phyloP scores from a whole-genome alignment of 64 coral and sea anemone species.

The Pachyseris speciosa region DNA sequence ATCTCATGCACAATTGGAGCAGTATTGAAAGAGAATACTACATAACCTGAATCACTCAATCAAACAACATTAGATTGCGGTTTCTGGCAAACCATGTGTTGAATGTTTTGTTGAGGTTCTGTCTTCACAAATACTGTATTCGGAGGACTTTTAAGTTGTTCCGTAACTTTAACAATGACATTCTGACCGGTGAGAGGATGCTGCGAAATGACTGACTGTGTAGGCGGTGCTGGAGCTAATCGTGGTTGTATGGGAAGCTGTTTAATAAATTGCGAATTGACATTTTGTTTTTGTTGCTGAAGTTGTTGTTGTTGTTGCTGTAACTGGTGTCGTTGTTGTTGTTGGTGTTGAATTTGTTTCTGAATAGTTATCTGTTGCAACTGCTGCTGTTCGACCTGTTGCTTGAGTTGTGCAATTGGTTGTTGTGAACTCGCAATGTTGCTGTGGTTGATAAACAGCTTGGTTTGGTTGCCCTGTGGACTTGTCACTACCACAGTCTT shows the following conservation, averaged over 20 bases:
- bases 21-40: neutral
- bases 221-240: conserved; percentile 79
- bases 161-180: conserved; percentile 81
- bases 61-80: conserved; percentile 96
- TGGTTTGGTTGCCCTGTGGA: conserved; percentile 84
- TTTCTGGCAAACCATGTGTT: conserved; percentile 77
- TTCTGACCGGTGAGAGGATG: conserved; percentile 76
- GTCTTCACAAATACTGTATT: conserved; percentile 85
- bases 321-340: conserved; percentile 74
- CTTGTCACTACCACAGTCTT: conserved; percentile 81
- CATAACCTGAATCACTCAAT: neutral
- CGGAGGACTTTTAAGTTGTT: conserved; percentile 93
- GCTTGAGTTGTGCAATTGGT: conserved; percentile 89
- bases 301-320: conserved; percentile 83
- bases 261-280: conserved; percentile 83
- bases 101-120: conserved; percentile 78
- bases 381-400: conserved; percentile 92
- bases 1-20: too few species aligned
- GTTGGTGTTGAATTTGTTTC: conserved; percentile 86
- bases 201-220: conserved; percentile 77
- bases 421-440: conserved; percentile 77
- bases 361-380: conserved; percentile 90
- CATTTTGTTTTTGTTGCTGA: conserved; percentile 79
- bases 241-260: conserved; percentile 94
- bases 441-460: conserved; percentile 84